Evolutionary conservation across 2,888 invertebrate genomes (phyloP).

Genomic region (Cyaniris semiargus): DNA sequence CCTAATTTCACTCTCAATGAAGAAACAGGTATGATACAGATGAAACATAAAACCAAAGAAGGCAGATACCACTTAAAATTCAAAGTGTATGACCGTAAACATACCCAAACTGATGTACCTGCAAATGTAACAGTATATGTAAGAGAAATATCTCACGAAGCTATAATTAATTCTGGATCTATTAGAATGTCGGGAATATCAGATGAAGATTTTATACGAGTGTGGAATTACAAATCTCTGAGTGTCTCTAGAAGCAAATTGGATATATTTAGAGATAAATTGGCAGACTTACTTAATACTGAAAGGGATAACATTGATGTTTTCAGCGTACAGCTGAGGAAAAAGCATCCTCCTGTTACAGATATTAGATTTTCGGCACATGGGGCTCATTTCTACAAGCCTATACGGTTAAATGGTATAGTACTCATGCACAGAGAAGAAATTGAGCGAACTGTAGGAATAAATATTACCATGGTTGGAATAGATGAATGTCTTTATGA

Average conservation of each 20-base stretch:
- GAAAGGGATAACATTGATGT: constrained; percentile 95
- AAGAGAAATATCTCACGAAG: constrained; percentile 96
- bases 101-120: constrained; percentile 96
- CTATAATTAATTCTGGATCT: constrained; percentile 97
- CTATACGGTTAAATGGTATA: constrained; percentile 95
- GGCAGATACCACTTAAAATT: constrained; percentile 91
- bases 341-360: constrained; percentile 92
- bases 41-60: constrained; percentile 95
- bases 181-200: constrained; percentile 95
- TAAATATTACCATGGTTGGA: constrained; percentile 98
- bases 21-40: constrained; percentile 96
- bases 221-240: constrained; percentile 95
- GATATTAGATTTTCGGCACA: constrained; percentile 97
- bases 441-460: constrained; percentile 96
- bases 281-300: constrained; percentile 91
- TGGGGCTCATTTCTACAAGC: constrained; percentile 97
- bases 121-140: constrained; percentile 98
- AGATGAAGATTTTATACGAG: constrained; percentile 97
- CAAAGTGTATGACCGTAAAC: constrained; percentile 95
- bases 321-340: constrained; percentile 95
- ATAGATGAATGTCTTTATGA: constrained; percentile 98
- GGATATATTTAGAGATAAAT: constrained; percentile 92
- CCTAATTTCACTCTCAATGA: constrained; percentile 93
- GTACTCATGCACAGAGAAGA: constrained; percentile 95
- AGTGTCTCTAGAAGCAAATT: constrained; percentile 92